Evolutionary conservation across 2,888 invertebrate species (phyloP).

Genomic region (Pasiphila rectangulata): DNA sequence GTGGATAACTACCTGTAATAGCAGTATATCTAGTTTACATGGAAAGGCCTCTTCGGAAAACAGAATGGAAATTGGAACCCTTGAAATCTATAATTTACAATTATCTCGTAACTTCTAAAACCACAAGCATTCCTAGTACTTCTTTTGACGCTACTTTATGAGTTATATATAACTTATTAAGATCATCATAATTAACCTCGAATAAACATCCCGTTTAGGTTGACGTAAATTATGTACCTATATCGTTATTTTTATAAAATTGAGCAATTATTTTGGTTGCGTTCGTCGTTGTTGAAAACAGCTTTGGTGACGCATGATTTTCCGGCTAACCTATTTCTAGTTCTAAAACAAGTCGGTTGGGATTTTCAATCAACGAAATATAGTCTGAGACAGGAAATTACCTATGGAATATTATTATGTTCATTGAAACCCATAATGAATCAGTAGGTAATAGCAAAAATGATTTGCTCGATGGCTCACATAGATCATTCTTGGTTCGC

Average conservation of each 20-base stretch:
- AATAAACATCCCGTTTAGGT: conserved; percentile 34
- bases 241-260: conserved; percentile 9
- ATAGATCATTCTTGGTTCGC: conserved; percentile 22
- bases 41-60: too few species aligned
- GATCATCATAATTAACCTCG: conserved; percentile 36
- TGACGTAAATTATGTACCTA: conserved; percentile 35
- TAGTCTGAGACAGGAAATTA: not conserved
- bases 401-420: too few species aligned
- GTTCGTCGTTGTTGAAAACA: conserved; percentile 5
- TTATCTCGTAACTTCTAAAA: too few species aligned
- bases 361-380: not conserved
- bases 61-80: too few species aligned
- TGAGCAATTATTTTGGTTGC: conserved; percentile 8
- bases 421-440: not conserved
- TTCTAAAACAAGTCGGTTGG: not conserved
- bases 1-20: too few species aligned
- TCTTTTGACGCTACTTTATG: conserved; percentile 18
- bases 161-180: conserved; percentile 1
- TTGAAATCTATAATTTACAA: too few species aligned
- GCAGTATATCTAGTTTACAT: too few species aligned
- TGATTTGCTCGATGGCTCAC: conserved; percentile 19
- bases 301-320: conserved; percentile 3
- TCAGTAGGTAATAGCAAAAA: conserved; percentile 9
- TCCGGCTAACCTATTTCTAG: conserved; percentile 1
- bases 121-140: too few species aligned